Evolutionary conservation across 37 sponge, comb jelly and placozoan species (phyloP).

Genomic region (Cladorhizidae sp.): DNA sequence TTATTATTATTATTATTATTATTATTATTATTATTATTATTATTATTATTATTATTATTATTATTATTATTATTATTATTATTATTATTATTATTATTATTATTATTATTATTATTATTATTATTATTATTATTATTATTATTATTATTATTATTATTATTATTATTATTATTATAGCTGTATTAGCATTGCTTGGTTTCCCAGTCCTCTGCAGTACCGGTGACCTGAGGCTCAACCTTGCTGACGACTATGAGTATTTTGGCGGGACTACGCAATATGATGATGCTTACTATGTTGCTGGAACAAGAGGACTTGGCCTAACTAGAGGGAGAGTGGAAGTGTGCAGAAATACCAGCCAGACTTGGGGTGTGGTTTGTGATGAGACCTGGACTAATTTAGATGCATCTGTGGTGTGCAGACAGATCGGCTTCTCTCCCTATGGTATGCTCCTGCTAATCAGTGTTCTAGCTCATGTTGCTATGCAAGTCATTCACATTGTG

Average conservation of each 20-base stretch:
- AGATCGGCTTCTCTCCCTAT: slow-evolving; percentile 8
- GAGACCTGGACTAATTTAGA: neutral
- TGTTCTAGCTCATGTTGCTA: neutral
- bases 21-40: too few species aligned
- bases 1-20: too few species aligned
- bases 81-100: too few species aligned
- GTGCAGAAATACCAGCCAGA: neutral
- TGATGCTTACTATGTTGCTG: neutral
- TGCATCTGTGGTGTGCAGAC: neutral
- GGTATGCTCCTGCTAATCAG: neutral
- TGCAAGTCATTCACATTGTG: neutral
- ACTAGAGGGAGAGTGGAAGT: neutral
- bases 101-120: too few species aligned
- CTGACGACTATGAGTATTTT: neutral
- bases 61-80: too few species aligned
- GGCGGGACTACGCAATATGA: neutral
- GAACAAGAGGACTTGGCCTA: neutral
- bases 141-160: too few species aligned
- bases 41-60: too few species aligned
- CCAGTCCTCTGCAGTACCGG: neutral
- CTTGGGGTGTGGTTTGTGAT: neutral
- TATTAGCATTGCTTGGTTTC: neutral
- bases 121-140: too few species aligned
- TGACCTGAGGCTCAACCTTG: neutral
- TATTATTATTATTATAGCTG: too few species aligned